Conservation (phyloP, 2,113 vertebrate species). For the Zeus faber region DNA sequence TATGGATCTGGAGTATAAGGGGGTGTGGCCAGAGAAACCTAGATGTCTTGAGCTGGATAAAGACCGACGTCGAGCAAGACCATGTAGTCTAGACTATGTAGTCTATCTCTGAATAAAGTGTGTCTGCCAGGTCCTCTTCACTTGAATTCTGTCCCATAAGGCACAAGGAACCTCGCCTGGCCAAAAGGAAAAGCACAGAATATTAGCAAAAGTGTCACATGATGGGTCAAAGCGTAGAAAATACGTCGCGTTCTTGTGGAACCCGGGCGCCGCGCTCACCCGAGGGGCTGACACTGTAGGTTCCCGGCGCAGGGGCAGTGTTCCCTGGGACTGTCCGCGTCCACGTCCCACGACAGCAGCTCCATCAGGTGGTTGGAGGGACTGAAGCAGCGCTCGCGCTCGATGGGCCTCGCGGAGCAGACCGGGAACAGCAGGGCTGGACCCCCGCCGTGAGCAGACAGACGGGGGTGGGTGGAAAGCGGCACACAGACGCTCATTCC, state of each 20-base stretch:
- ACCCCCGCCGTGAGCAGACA: no score
- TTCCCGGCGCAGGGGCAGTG: constrained; percentile 85
- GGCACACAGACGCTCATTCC: no score
- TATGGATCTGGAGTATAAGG: no score
- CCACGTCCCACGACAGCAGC: constrained; percentile 84
- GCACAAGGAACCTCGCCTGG: constrained; percentile 74
- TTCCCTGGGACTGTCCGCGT: constrained; percentile 78
- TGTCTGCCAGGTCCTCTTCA: constrained; percentile 69
- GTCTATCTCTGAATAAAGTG: constrained; percentile 73
- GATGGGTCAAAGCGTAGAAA: no score
- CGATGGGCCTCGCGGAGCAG: constrained; percentile 82
- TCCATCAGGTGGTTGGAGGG: constrained; percentile 82
- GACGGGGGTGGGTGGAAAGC: no score
- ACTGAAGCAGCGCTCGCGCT: constrained; percentile 82
- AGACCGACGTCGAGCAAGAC: no score
- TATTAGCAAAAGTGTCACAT: background rate
- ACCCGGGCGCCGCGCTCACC: constrained; percentile 78
- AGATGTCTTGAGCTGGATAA: no score
- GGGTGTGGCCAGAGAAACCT: no score
- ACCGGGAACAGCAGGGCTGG: constrained; percentile 87
- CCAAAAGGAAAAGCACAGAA: constrained; percentile 2
- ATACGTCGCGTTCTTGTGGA: no score
- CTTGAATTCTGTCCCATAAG: constrained; percentile 64
- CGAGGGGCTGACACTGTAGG: constrained; percentile 84
- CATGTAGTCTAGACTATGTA: constrained; percentile 68